Evolutionary conservation across 1,140 invertebrate species (phyloP), one percentile per base, ranked within the genome.

Genomic region (Whitmania pigra): DNA sequence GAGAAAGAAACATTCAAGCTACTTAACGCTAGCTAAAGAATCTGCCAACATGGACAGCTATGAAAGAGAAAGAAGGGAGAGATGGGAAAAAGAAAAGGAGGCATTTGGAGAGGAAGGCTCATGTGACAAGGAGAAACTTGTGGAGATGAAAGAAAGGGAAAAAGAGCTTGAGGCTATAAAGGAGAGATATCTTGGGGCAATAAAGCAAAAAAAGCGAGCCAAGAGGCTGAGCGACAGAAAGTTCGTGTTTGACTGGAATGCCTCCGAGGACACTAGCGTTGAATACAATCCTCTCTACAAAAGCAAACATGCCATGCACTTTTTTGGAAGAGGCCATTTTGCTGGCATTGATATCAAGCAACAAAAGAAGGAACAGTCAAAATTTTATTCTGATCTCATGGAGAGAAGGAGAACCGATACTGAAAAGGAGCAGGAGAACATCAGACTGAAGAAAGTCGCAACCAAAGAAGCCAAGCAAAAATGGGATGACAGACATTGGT

Each of bases 201-300:
- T 93, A 0, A 97, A 97, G 78, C 96, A 94, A 79, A 97, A 97
- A 78, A 87, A 93, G 9, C 75, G 79, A 53, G 90, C 96, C 0
- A 84, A 97, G 49, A 85, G 94, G 74, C 82, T 98, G 5, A 99
- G 99, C 84, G 97, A 99, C 79, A 84, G 95, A 6, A 99, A 99
- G 84, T 99, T 99, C 86, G 95, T 99, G 0, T 99, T 99, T 84
- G 97, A 99, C 84, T 99, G 97, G 97, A 97, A 99, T 85, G 93
- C 93, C 5, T 89, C 89, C 0, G 97, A 99, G 82, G 97, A 99
- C 77, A 99, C 97, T 0, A 94, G 93, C 22, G 89, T 90, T 74
- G 97, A 99, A 86, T 99, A 99, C 77, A 99, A 99, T 82, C 87
- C 88, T 74, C 84, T 99, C 3, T 99, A 99, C 77, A 97, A 98